Base-by-base conservation (phyloP, 2,113 vertebrate species). In the Haemorhous mexicanus region DNA sequence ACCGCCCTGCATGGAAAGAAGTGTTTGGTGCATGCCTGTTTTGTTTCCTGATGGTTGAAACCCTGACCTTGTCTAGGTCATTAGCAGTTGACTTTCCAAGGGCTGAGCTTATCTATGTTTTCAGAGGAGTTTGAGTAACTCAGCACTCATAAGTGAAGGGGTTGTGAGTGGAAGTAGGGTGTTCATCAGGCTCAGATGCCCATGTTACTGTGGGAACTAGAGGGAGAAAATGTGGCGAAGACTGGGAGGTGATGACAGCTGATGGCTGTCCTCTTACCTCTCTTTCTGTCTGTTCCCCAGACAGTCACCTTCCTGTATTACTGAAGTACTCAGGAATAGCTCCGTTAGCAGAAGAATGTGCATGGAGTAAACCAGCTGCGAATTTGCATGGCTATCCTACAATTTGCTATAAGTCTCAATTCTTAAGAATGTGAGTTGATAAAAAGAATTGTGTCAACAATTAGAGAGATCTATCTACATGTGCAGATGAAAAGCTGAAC, bases 161-260 rank as follows among this genome's bases (percentile, higher is more conserved):
- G 14, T 6, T 44, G 17, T 41, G 44, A 69, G 18, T 68, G 12
- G 58, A 83, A 33, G 5, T 17, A 32, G 13, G 12, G 5, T 68
- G 43, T 83, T 55, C 0, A 0, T 70, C 91, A 0, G 1, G 20
- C 88, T 81, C 69, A 41, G 44, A 37, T 2, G 1, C 37, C 28
- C 0, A 0, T 67, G 12, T 47, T 89, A 28, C 75, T 84, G 19
- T 68, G 39, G 58, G 47, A 84, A 28, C 39, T 59, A 11, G 37
- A 76, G 64, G 50, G 21, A 85, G 46, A 76, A 78, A 84, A 19
- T 44, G 20, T 53, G 28, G 8, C 41, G 39, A 74, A 53, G 46
- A 33, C 0, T 80, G 61, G 18, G 15, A 75, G 41, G 22, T 62
- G 50, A 35, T 50, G 13, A 43, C 43, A 79, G 44, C 49, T 33